Base-by-base conservation (phyloP, 1,140 invertebrate genomes). In the Drosophila simulans region DNA sequence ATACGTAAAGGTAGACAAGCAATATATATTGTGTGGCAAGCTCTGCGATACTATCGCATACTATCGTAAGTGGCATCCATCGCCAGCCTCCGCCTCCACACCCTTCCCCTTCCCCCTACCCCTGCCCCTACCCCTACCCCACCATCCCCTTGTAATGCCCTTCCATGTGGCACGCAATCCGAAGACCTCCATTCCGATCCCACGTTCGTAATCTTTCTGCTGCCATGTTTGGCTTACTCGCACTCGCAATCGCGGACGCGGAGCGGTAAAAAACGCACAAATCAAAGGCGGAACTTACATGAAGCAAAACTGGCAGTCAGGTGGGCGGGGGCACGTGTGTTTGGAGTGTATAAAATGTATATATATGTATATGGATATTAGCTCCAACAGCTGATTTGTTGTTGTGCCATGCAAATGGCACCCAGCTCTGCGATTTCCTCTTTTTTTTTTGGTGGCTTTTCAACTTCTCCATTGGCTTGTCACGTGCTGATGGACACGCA, bases 181-280 rank as follows among this genome's bases (percentile, higher is more conserved):
- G 34, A 49, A 70, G 64, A 35, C 51, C 43, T 25, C 56, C 62
- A 8, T 48, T 49, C n/a, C 25, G n/a, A 17, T 34, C 22, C 48
- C 64, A 70, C 66, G 72, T 48, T n/a, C 60, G 35, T 58, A 74
- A 46, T 53, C 45, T 49, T 40, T 27, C 20, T 7, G 27, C 76
- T 86, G 82, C 79, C 82, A 86, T 79, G 83, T 86, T 86, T 86
- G 75, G 83, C 83, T 88, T 69, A 65, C 77, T 81, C 77, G 72
- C 57, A 73, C 76, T 22, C 20, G 20, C 20, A 2, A 22, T 22
- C 20, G 20, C 2, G 3, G 1, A 8, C 71, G 72, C 60, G 57
- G 43, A 0, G 54, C 42, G 54, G 54, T 10, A 15, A 46, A 64
- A 69, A 66, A 37, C 60, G 31, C 31, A 25, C 27, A 52, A 66